Evolutionary conservation across 1,140 invertebrate species (phyloP).

Genomic region (Apis laboriosa): DNA sequence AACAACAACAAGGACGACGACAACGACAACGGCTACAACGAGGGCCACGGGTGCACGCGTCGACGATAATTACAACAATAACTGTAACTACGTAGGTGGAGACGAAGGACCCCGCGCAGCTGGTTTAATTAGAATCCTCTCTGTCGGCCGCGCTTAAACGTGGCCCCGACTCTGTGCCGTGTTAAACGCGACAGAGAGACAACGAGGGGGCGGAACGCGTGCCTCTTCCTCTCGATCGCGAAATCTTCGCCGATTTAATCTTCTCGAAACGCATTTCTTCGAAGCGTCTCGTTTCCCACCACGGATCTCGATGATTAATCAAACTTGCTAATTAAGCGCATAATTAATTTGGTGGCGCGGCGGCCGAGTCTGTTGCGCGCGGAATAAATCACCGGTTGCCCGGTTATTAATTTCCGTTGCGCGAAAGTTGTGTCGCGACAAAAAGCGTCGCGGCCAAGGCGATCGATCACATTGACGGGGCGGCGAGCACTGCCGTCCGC

Average conservation of each 20-base stretch:
- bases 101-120: slow-evolving; percentile 36
- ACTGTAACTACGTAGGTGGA: slow-evolving; percentile 63
- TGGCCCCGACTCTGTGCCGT: neutral
- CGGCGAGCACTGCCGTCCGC: neutral
- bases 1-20: neutral
- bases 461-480: slow-evolving; percentile 35
- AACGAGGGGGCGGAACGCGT: too few relatives aligned
- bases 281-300: too few relatives aligned
- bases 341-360: slow-evolving; percentile 38
- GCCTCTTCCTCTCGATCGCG: too few relatives aligned
- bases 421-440: slow-evolving; percentile 23
- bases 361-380: neutral
- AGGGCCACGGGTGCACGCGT: slow-evolving; percentile 58
- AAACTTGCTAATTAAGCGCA: slow-evolving; percentile 42
- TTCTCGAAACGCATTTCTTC: too few relatives aligned
- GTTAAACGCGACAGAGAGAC: neutral
- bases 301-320: slow-evolving; percentile 27
- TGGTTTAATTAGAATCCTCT: slow-evolving; percentile 71
- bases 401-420: slow-evolving; percentile 36
- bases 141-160: slow-evolving; percentile 49
- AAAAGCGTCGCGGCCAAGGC: slow-evolving; percentile 5
- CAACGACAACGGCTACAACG: slow-evolving; percentile 34
- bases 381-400: slow-evolving; percentile 14
- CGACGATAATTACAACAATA: slow-evolving; percentile 74
- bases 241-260: neutral